Conservation (phyloP, 2,797 vertebrate genomes). For the Microctenopoma steveboyesi region DNA sequence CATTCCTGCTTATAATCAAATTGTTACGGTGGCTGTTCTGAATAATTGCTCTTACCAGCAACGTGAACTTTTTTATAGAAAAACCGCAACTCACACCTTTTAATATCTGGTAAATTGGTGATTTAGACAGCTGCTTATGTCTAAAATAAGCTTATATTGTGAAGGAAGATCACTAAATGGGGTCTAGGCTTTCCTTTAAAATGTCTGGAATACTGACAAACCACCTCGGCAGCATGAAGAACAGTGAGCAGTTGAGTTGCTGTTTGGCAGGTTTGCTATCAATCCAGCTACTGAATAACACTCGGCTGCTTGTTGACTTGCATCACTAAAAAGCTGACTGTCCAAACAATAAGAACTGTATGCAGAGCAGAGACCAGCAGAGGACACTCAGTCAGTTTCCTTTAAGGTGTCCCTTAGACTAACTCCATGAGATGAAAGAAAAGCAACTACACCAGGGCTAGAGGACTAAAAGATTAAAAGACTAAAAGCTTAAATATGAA, state of each 20-base stretch:
- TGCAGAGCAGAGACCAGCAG: background rate
- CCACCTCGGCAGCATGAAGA: slow-evolving; percentile 4
- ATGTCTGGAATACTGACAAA: background rate
- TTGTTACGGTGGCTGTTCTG: slow-evolving; percentile 1
- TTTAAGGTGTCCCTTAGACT: background rate
- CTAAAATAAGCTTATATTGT: background rate
- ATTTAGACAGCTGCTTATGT: too few relatives aligned
- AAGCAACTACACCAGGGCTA: background rate
- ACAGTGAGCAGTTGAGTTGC: slow-evolving; percentile 54
- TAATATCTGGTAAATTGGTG: background rate
- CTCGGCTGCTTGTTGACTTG: slow-evolving; percentile 22
- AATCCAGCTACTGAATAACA: slow-evolving; percentile 16
- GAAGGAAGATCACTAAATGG: background rate
- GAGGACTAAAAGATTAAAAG: too few relatives aligned
- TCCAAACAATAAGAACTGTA: background rate
- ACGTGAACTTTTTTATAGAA: background rate
- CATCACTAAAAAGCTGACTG: background rate
- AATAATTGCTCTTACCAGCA: slow-evolving; percentile 4
- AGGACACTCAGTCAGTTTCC: background rate
- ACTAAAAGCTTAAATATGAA: background rate
- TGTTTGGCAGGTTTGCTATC: slow-evolving; percentile 19
- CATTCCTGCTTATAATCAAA: slow-evolving; percentile 1
- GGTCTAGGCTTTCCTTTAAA: background rate
- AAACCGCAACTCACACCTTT: background rate
- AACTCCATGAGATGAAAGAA: slow-evolving; percentile 6